Percentiles rank a stretch among this genome's conserved stretches.
These are phyloP conservation scores for Scaptomyza polygonia DNA, from an alignment of 2,888 invertebrate species.

Conservation along the genomic window DNA sequence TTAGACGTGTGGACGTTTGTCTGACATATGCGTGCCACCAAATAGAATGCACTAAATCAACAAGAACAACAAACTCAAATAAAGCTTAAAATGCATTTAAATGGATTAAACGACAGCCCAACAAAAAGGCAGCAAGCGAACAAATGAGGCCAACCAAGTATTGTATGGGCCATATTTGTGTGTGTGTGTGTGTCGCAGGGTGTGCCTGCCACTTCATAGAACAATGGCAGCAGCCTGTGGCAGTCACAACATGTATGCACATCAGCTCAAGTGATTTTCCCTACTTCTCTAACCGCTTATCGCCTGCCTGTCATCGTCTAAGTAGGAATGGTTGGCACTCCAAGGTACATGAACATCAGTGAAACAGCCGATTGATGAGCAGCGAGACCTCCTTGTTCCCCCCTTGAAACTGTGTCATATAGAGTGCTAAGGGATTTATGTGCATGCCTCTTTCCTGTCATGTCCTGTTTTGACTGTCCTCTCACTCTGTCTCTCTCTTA, in stretches of 20 bases:
- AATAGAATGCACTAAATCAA: conserved; percentile 26
- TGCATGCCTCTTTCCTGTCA: conserved; percentile 24
- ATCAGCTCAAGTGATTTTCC: conserved; percentile 21
- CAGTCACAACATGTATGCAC: conserved; percentile 60
- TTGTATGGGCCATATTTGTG: conserved; percentile 40
- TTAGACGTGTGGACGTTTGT: neutral
- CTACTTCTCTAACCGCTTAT: conserved; percentile 50
- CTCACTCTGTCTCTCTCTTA: conserved; percentile 1
- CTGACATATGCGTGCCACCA: conserved; percentile 29
- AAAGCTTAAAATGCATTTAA: conserved; percentile 64
- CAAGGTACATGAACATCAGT: conserved; percentile 62
- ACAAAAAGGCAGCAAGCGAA: conserved; percentile 4
- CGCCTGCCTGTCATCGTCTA: conserved; percentile 67
- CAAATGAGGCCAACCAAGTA: conserved; percentile 40
- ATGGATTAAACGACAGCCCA: conserved; percentile 59
- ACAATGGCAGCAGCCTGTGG: conserved; percentile 54
- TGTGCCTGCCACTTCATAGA: conserved; percentile 36
- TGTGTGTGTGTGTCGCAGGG: conserved; percentile 24
- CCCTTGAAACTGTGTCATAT: conserved; percentile 75
- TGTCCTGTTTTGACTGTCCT: conserved; percentile 13
- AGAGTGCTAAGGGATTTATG: conserved; percentile 78
- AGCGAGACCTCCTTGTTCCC: conserved; percentile 12
- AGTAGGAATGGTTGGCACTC: conserved; percentile 35
- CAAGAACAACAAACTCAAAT: conserved; percentile 9
- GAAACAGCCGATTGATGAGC: conserved; percentile 66